These are phyloP conservation scores for Perognathus longimembris DNA, from an alignment of 2,113 vertebrate species.

Conservation along the genomic window DNA sequence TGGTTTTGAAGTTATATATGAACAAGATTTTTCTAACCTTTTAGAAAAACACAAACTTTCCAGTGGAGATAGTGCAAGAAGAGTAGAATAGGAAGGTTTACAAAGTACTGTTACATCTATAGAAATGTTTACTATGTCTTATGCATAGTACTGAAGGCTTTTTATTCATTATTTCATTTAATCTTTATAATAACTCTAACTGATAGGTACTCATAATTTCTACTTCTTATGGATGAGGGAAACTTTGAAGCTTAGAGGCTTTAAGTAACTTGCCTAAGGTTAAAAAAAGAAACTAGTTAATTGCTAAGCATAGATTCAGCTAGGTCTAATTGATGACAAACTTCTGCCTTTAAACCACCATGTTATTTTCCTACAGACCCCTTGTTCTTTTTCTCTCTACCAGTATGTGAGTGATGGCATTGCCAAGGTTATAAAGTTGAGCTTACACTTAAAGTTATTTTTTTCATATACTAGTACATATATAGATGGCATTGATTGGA, in stretches of 20 bases:
- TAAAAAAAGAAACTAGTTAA: slow-evolving; percentile 44
- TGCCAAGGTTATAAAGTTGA: slow-evolving; percentile 1
- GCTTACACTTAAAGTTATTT: not conserved
- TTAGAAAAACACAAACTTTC: slow-evolving; percentile 54
- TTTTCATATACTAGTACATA: not conserved
- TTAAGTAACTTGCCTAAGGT: slow-evolving; percentile 57
- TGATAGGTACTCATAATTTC: slow-evolving; percentile 25
- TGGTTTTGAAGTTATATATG: slow-evolving; percentile 43
- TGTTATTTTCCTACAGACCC: not conserved
- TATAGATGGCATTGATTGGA: not conserved
- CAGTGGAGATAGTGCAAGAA: slow-evolving; percentile 22
- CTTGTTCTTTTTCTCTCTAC: slow-evolving; percentile 35
- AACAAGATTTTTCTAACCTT: slow-evolving; percentile 56
- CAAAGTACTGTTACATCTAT: not conserved
- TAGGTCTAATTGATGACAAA: slow-evolving; percentile 42
- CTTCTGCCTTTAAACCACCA: slow-evolving; percentile 22
- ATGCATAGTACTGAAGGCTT: slow-evolving; percentile 18
- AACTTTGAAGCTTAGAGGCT: slow-evolving; percentile 47
- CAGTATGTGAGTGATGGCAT: slow-evolving; percentile 5
- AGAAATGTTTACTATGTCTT: slow-evolving; percentile 46
- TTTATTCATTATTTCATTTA: slow-evolving; percentile 65
- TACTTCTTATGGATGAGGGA: slow-evolving; percentile 25
- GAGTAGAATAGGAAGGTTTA: slow-evolving; percentile 38
- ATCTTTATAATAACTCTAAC: slow-evolving; percentile 52
- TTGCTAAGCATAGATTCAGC: slow-evolving; percentile 31